Conservation (phyloP, 1,140 invertebrate genomes). For the Nasonia vitripennis region DNA sequence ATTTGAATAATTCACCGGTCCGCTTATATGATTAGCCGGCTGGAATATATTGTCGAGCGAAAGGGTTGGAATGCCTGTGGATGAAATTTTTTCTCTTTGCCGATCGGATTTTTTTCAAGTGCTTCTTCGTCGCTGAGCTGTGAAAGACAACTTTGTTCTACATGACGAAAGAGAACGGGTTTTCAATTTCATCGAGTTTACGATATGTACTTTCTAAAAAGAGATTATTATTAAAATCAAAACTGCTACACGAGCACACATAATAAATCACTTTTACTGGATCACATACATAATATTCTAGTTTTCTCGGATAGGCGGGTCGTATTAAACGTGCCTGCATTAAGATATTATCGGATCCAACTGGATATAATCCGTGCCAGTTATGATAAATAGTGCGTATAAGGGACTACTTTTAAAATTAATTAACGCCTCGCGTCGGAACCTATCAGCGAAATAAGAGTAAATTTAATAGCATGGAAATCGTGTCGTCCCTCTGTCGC, state of each 20-base stretch:
- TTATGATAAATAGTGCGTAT: no score
- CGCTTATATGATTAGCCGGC: not conserved
- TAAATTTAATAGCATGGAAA: no score
- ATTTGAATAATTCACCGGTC: not conserved
- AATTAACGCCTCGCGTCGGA: no score
- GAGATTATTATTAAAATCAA: not conserved
- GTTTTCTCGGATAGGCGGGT: not conserved
- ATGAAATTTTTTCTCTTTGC: not conserved
- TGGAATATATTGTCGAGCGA: not conserved
- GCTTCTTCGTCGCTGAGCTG: not conserved
- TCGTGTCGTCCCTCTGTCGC: no score
- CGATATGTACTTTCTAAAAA: not conserved
- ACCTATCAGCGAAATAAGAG: no score
- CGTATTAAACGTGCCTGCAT: no score
- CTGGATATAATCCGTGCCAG: no score
- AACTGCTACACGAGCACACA: not conserved
- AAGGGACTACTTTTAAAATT: no score
- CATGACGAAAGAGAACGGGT: not conserved
- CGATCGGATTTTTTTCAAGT: not conserved
- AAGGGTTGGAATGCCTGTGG: not conserved
- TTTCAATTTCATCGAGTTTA: not conserved
- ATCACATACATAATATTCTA: not conserved
- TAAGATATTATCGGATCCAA: no score
- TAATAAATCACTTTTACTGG: not conserved
- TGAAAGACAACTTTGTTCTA: not conserved